Percentiles rank a stretch among this genome's conserved stretches.
phyloP scores from a whole-genome alignment of 2,888 invertebrate species.

The Mystacides longicornis region DNA sequence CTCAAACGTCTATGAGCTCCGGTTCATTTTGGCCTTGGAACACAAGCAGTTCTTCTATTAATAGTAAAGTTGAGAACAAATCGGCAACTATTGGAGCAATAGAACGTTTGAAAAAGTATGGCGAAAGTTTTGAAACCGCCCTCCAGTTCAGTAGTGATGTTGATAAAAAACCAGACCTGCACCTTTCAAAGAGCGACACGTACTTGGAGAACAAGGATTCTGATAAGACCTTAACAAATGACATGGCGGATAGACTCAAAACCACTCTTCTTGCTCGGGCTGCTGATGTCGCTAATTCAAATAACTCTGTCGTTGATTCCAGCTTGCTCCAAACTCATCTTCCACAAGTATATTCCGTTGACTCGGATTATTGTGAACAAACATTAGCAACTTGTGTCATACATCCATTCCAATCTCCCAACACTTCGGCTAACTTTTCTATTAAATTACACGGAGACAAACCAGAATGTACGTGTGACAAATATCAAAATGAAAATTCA shows the following conservation, averaged over 20 bases:
- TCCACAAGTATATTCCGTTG: neutral
- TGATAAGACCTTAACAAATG: neutral
- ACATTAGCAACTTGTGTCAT: neutral
- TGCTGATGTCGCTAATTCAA: neutral
- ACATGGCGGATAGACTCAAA: neutral
- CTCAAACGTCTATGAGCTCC: slow-evolving; percentile 12
- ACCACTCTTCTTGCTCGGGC: neutral
- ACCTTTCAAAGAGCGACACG: neutral
- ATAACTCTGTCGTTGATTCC: neutral
- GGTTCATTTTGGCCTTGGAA: slow-evolving; percentile 49
- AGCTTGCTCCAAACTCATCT: neutral
- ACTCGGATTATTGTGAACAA: neutral
- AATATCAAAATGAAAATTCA: no score
- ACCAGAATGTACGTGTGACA: neutral
- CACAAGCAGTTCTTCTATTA: slow-evolving; percentile 25
- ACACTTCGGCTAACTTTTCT: neutral
- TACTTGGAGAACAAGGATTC: slow-evolving; percentile 3
- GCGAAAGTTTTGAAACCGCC: slow-evolving; percentile 13
- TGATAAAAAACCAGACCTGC: neutral
- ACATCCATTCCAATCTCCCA: neutral
- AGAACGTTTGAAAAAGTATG: slow-evolving; percentile 15
- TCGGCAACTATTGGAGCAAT: neutral
- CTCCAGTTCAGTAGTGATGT: slow-evolving; percentile 3
- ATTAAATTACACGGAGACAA: neutral
- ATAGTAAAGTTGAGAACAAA: slow-evolving; percentile 7